Evolutionary conservation across 2,113 vertebrate genomes (phyloP), one percentile per base, ranked within the genome.

Genomic region (Ochotona princeps): DNA sequence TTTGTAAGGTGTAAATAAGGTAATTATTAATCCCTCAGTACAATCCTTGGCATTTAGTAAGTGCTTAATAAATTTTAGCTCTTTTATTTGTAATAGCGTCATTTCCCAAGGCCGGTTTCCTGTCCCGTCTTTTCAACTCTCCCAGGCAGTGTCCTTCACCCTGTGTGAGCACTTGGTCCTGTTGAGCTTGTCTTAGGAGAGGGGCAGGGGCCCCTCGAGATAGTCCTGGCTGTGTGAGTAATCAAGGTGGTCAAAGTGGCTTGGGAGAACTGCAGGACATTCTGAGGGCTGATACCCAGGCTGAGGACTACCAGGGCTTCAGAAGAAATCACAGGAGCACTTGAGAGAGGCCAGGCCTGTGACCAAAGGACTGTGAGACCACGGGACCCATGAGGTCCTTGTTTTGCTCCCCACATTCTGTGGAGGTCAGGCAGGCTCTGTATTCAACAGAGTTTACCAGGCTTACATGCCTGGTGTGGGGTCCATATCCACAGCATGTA

Each of bases 1-100:
- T 94, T 79, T 92, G 91, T 94, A 72, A 78, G 57, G 49, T 91
- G 8, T 92, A 92, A 96, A 92, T 94, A 84, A 92, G 74, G 49
- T 73, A 75, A 87, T 86, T 93, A 82, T 85, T 67, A 90, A 8
- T 92, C 69, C 28, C 66, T 92, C 44, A 6, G 57, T 87, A 92
- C 23, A 83, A 65, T 84, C 63, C 18, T 49, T 91, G 91, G 93
- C 87, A 94, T 95, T 95, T 92, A 92, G 38, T 83, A 95, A 94
- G 87, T 78, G n/a, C 91, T 94, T 95, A 84, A 76, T 94, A 96
- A 81, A 70, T 87, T 92, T 83, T 76, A 86, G 83, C 67, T 91
- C 26, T 88, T 96, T 90, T 85, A 67, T 86, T 88, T 94, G 81
- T 75, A 70, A 88, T 83, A 51, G 72, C 17, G 26, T 60, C 89